These are phyloP conservation scores for Zaprionus ornatus DNA, from an alignment of 1,140 invertebrate species.

Conservation along the genomic window DNA sequence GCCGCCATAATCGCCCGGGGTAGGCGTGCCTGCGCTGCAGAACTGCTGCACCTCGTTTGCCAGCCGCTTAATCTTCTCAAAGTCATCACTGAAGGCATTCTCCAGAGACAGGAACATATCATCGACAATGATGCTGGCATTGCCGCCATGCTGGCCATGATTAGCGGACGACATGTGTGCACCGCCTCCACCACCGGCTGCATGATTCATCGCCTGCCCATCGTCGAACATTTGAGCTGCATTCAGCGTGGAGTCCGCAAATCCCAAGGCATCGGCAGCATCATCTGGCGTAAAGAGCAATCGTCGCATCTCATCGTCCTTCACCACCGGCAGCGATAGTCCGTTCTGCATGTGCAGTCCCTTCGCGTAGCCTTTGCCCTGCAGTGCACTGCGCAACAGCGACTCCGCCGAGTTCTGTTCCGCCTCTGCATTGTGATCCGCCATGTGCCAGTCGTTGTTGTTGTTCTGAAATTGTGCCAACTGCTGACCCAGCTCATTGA, in stretches of 20 bases:
- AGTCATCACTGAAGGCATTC: constrained; percentile 88
- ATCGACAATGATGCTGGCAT: constrained; percentile 86
- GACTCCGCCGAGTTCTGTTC: constrained; percentile 88
- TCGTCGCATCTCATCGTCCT: constrained; percentile 84
- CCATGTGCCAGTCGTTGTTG: constrained; percentile 92
- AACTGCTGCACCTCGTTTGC: constrained; percentile 90
- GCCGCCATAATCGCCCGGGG: constrained; percentile 55
- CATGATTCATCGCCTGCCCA: constrained; percentile 55
- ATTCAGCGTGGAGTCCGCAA: constrained; percentile 76
- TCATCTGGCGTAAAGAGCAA: constrained; percentile 83
- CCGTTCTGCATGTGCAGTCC: constrained; percentile 86
- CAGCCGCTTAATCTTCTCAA: constrained; percentile 90
- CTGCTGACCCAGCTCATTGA: constrained; percentile 71
- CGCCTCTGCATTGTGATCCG: constrained; percentile 88
- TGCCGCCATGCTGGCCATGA: constrained; percentile 61
- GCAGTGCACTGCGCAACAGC: constrained; percentile 90
- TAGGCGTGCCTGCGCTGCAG: constrained; percentile 84
- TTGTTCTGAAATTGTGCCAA: constrained; percentile 88
- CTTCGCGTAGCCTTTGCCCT: constrained; percentile 87
- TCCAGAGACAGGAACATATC: constrained; percentile 90
- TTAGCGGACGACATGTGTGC: constrained; percentile 39
- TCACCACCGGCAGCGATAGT: constrained; percentile 83
- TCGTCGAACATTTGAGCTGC: constrained; percentile 81
- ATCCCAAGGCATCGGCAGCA: constrained; percentile 73
- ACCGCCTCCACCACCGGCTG: constrained; percentile 3